A percentile compares a stretch with the other conserved stretches of the same genome.
Conservation (phyloP, 2,113 vertebrate species). For the Miniopterus natalensis region DNA sequence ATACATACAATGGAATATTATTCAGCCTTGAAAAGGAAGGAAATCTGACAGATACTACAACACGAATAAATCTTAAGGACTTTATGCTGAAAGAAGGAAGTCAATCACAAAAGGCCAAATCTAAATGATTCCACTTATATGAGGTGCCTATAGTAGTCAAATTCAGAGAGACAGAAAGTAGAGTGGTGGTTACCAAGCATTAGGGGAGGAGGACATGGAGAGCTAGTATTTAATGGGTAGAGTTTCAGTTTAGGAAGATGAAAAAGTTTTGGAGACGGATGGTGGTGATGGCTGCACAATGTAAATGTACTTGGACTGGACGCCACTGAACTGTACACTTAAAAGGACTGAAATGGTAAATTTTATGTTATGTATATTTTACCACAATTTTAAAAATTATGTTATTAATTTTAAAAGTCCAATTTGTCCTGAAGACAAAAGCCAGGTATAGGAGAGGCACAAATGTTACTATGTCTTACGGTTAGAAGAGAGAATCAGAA, state of each 20-base stretch:
- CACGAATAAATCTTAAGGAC: background rate
- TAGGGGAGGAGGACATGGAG: background rate
- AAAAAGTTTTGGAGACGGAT: background rate
- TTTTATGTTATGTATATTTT: background rate
- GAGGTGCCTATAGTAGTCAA: background rate
- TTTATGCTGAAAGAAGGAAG: background rate
- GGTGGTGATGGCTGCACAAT: background rate
- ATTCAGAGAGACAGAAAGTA: background rate
- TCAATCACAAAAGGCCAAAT: background rate
- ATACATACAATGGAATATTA: background rate
- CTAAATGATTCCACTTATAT: background rate
- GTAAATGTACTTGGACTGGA: background rate
- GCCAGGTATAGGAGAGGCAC: background rate
- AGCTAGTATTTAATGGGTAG: background rate
- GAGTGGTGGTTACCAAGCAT: background rate
- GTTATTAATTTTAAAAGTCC: slow-evolving; percentile 42
- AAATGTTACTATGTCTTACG: background rate
- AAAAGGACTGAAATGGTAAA: background rate
- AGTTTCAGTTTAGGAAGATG: background rate
- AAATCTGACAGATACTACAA: background rate
- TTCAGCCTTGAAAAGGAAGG: background rate
- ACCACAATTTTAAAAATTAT: background rate
- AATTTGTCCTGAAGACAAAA: slow-evolving; percentile 45
- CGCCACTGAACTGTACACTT: background rate
- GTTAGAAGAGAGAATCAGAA: background rate